Conservation (phyloP, 2,797 vertebrate species). For the Hemibagrus guttatus region DNA sequence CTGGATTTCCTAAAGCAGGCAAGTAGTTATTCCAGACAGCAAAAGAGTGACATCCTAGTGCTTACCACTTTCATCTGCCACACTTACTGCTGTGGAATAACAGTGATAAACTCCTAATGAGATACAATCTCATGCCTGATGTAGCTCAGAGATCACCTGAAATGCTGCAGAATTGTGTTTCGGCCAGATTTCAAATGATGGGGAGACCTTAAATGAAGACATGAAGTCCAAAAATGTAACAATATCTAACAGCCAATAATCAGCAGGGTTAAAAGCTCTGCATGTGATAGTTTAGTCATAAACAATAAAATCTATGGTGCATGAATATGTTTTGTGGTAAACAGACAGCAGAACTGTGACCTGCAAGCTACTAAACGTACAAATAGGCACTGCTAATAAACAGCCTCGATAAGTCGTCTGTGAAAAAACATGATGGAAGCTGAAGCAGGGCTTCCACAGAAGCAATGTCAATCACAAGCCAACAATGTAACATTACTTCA, state of each 20-base stretch:
- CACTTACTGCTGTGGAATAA: neutral
- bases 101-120: neutral
- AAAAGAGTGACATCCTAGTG: slow-evolving; percentile 22
- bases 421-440: slow-evolving; percentile 7
- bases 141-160: neutral
- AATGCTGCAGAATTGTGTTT: neutral
- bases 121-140: neutral
- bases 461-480: neutral
- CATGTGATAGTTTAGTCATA: neutral
- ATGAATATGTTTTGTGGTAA: neutral
- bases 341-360: neutral
- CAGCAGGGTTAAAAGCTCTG: neutral
- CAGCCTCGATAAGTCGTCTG: slow-evolving; percentile 19
- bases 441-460: neutral
- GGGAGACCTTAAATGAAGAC: neutral
- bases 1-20: slow-evolving; percentile 26
- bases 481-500: neutral
- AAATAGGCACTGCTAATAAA: neutral
- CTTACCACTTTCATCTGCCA: slow-evolving; percentile 12
- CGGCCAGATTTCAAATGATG: neutral
- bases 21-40: slow-evolving; percentile 16
- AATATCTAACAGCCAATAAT: neutral
- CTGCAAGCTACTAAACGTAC: neutral
- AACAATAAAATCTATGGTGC: neutral
- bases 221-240: neutral